phyloP scores from a whole-genome alignment of 1,140 invertebrate species.

The Drosophila ambigua region DNA sequence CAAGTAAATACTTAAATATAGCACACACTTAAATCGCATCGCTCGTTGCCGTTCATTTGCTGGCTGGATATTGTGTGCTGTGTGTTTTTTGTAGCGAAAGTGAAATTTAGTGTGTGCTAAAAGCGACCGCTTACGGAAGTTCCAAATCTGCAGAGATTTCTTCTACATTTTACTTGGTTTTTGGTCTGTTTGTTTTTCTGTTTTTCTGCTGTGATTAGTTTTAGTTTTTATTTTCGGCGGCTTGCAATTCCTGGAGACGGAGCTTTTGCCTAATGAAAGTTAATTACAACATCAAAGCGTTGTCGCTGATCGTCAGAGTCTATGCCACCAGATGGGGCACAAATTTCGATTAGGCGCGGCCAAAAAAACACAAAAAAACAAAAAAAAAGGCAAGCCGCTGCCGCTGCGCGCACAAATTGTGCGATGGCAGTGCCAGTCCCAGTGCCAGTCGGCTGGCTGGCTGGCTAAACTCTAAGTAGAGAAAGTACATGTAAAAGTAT shows the following conservation, averaged over 20 bases:
- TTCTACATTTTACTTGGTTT: constrained; percentile 1
- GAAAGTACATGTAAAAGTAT: constrained; percentile 56
- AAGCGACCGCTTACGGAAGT: constrained; percentile 44
- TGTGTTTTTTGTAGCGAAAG: constrained; percentile 45
- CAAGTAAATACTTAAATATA: constrained; percentile 53
- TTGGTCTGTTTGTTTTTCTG: too few relatives aligned
- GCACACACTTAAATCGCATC: constrained; percentile 43
- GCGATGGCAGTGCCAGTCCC: constrained; percentile 16
- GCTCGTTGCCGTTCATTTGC: too few relatives aligned
- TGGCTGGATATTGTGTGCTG: too few relatives aligned
- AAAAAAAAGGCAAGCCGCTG: constrained; percentile 26
- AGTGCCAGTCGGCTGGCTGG: too few relatives aligned
- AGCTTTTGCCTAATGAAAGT: constrained; percentile 41
- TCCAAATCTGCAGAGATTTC: constrained; percentile 44
- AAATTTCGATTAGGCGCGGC: constrained; percentile 52
- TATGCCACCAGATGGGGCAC: constrained; percentile 14
- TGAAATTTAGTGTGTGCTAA: constrained; percentile 43
- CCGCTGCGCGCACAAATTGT: constrained; percentile 22
- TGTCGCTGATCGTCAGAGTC: constrained; percentile 30
- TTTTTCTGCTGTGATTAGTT: too few relatives aligned
- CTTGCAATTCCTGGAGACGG: constrained; percentile 16
- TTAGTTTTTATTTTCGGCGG: constrained; percentile 8
- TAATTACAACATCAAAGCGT: constrained; percentile 54
- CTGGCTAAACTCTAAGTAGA: constrained; percentile 43
- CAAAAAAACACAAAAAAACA: constrained; percentile 40